These are phyloP conservation scores for Pseudococcus longispinus DNA, from an alignment of 2,888 invertebrate species.

Conservation along the genomic window DNA sequence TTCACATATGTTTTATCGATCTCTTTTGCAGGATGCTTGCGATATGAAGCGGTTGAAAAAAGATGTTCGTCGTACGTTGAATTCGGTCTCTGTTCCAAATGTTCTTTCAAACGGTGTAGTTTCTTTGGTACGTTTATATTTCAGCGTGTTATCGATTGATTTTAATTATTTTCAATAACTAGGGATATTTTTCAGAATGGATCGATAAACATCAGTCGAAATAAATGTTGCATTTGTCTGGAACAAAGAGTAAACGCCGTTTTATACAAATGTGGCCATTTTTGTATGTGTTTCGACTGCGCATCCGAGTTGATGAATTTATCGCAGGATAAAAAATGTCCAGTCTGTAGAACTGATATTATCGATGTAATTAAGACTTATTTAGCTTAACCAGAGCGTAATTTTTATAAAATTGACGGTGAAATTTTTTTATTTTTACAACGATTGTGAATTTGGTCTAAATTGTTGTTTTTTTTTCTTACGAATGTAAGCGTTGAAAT, in stretches of 20 bases:
- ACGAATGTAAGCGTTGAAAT: neutral
- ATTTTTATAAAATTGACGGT: neutral
- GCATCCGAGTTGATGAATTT: neutral
- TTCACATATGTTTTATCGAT: neutral
- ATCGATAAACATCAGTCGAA: slow-evolving; percentile 6
- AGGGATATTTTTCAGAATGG: neutral
- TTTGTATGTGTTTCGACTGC: slow-evolving; percentile 47
- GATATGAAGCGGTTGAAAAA: neutral
- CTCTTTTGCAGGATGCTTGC: neutral
- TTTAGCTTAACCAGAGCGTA: neutral
- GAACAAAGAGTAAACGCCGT: slow-evolving; percentile 35
- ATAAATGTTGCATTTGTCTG: slow-evolving; percentile 47
- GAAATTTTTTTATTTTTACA: too few species aligned
- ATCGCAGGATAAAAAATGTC: slow-evolving; percentile 9
- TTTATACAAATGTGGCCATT: slow-evolving; percentile 51
- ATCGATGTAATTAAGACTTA: slow-evolving; percentile 20
- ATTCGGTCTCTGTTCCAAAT: slow-evolving; percentile 22
- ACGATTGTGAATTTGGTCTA: too few species aligned
- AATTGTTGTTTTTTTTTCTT: too few species aligned
- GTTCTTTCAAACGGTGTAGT: neutral
- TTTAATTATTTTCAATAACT: neutral
- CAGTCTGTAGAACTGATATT: slow-evolving; percentile 35
- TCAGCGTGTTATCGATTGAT: neutral
- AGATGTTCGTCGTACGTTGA: neutral
- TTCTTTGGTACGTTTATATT: neutral